These are phyloP conservation scores for Chiroxiphia lanceolata DNA, from an alignment of 2,797 vertebrate species.

Conservation along the genomic window DNA sequence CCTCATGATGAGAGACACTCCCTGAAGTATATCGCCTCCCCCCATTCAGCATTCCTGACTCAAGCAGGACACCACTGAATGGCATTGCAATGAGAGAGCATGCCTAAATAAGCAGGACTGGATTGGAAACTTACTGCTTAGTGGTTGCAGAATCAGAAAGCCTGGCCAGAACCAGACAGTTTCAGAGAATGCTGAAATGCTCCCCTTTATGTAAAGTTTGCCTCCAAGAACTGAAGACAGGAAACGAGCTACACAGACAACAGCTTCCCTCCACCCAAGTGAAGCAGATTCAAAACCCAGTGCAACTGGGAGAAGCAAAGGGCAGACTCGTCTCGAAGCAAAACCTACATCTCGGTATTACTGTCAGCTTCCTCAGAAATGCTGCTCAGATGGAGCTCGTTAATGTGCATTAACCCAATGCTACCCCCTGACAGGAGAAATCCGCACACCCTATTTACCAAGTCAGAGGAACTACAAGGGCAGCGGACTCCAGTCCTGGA, in stretches of 20 bases:
- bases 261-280: conserved; percentile 24
- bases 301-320: not conserved
- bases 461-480: not conserved
- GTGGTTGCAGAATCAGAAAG: conserved; percentile 55
- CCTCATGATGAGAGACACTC: conserved; percentile 29
- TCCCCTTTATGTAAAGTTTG: conserved; percentile 39
- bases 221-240: conserved; percentile 54
- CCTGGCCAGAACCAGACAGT: conserved; percentile 56
- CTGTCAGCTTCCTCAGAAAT: not conserved
- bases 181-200: conserved; percentile 52
- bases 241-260: conserved; percentile 49
- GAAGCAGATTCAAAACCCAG: conserved; percentile 7
- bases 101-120: conserved; percentile 63
- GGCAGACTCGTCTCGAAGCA: not conserved
- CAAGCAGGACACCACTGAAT: conserved; percentile 54
- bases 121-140: conserved; percentile 59
- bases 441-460: not conserved
- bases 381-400: not conserved
- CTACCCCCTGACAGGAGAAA: not conserved
- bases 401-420: not conserved
- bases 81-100: conserved; percentile 6
- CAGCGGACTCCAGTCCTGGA: not conserved
- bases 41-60: conserved; percentile 54
- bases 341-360: not conserved
- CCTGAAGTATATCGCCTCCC: conserved; percentile 51